Conservation (phyloP, 2,888 invertebrate species). For the Scaptomyza cyrtandrae region DNA sequence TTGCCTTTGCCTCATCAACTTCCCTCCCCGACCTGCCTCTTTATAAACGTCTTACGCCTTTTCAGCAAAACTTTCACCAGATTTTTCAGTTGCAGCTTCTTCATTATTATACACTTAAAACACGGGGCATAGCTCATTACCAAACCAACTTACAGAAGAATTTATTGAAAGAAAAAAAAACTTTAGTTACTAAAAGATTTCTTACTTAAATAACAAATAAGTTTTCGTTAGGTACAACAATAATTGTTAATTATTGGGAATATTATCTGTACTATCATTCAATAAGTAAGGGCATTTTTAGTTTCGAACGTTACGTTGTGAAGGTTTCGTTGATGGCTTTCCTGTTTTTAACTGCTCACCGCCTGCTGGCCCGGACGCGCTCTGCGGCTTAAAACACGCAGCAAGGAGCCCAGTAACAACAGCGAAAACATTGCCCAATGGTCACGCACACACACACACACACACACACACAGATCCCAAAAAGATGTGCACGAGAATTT, state of each 20-base stretch:
- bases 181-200: no score
- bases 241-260: no score
- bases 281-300: constrained; percentile 10
- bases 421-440: constrained; percentile 53
- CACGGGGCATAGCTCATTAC: constrained; percentile 1
- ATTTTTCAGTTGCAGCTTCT: constrained; percentile 67
- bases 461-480: background rate
- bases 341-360: constrained; percentile 71
- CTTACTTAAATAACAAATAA: no score
- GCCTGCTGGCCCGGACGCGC: constrained; percentile 74
- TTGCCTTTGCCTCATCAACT: background rate
- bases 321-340: constrained; percentile 57
- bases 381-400: constrained; percentile 66
- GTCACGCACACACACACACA: constrained; percentile 51
- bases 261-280: background rate
- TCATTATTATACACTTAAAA: constrained; percentile 54
- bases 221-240: no score
- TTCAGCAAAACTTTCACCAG: constrained; percentile 64
- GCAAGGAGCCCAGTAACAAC: constrained; percentile 32
- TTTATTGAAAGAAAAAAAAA: no score
- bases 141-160: background rate
- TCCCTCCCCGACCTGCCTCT: background rate
- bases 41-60: constrained; percentile 67
- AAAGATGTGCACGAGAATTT: constrained; percentile 59
- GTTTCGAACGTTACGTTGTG: background rate